Percentiles rank a stretch among this genome's conserved stretches.
These are phyloP conservation scores for Coptodon bakossiorum DNA, from an alignment of 2,113 vertebrate genomes.

Conservation along the genomic window DNA sequence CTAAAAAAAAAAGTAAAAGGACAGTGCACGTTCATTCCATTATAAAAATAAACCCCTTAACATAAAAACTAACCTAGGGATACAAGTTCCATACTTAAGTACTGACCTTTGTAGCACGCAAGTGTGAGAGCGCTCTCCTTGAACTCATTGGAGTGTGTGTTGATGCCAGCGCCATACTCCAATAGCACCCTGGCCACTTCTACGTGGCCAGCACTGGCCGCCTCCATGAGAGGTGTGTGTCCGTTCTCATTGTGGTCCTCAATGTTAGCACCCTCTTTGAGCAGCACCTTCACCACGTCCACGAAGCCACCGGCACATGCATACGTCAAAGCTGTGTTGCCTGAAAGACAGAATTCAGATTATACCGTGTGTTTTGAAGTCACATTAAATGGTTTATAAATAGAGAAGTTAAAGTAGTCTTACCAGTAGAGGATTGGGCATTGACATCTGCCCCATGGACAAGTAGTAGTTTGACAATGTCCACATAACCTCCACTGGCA, in stretches of 20 bases:
- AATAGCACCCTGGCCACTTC: constrained; percentile 95
- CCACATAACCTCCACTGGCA: constrained; percentile 95
- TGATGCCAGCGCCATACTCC: constrained; percentile 97
- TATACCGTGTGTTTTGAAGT: neutral
- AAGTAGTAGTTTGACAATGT: constrained; percentile 95
- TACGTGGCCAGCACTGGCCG: constrained; percentile 95
- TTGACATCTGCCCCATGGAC: constrained; percentile 97
- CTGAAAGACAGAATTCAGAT: constrained; percentile 56
- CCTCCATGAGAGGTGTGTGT: constrained; percentile 98
- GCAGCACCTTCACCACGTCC: constrained; percentile 95
- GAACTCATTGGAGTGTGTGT: constrained; percentile 99
- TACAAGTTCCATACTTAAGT: neutral
- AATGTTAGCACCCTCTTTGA: constrained; percentile 97
- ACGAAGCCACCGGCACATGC: constrained; percentile 97
- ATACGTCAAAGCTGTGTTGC: constrained; percentile 95
- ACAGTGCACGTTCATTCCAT: neutral
- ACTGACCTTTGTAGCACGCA: constrained; percentile 96
- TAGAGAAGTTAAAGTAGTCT: neutral
- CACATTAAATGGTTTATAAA: neutral
- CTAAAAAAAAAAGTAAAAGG: too few species aligned
- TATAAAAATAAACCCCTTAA: neutral
- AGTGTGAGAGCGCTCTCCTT: constrained; percentile 99
- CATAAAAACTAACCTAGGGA: neutral
- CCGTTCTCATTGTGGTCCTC: constrained; percentile 99
- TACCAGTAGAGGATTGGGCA: constrained; percentile 95